phyloP scores from a whole-genome alignment of 2,888 invertebrate species.

The Thereva unica region DNA sequence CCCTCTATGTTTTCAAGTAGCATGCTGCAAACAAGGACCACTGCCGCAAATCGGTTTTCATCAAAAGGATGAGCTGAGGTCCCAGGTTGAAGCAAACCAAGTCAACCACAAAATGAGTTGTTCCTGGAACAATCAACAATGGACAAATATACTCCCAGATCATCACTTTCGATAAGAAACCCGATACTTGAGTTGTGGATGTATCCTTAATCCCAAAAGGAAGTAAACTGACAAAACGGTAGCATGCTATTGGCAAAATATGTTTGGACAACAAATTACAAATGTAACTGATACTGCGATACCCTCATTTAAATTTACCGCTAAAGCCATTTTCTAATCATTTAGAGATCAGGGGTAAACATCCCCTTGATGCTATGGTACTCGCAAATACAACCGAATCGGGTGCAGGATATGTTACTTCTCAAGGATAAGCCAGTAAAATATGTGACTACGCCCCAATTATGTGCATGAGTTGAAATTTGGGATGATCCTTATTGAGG shows the following conservation, averaged over 20 bases:
- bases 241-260: slow-evolving; percentile 36
- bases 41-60: slow-evolving; percentile 11
- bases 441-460: slow-evolving; percentile 41
- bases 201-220: slow-evolving; percentile 7
- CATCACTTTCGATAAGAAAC: slow-evolving; percentile 50
- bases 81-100: slow-evolving; percentile 34
- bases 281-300: slow-evolving; percentile 41
- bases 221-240: slow-evolving; percentile 7
- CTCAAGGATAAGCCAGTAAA: slow-evolving; percentile 30
- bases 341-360: slow-evolving; percentile 32
- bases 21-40: slow-evolving; percentile 3
- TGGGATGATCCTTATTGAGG: slow-evolving; percentile 40
- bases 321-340: slow-evolving; percentile 41
- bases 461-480: slow-evolving; percentile 38
- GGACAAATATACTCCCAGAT: slow-evolving; percentile 43
- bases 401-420: slow-evolving; percentile 20
- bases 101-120: slow-evolving; percentile 42
- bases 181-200: slow-evolving; percentile 48
- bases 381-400: neutral
- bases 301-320: slow-evolving; percentile 34
- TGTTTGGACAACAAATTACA: slow-evolving; percentile 44
- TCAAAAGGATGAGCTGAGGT: slow-evolving; percentile 12
- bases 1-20: slow-evolving; percentile 13
- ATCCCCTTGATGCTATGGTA: slow-evolving; percentile 26
- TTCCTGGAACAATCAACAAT: slow-evolving; percentile 22